Evolutionary conservation across 2,888 invertebrate genomes (phyloP), one percentile per base, ranked within the genome.

Genomic region (Octodonta nipae): DNA sequence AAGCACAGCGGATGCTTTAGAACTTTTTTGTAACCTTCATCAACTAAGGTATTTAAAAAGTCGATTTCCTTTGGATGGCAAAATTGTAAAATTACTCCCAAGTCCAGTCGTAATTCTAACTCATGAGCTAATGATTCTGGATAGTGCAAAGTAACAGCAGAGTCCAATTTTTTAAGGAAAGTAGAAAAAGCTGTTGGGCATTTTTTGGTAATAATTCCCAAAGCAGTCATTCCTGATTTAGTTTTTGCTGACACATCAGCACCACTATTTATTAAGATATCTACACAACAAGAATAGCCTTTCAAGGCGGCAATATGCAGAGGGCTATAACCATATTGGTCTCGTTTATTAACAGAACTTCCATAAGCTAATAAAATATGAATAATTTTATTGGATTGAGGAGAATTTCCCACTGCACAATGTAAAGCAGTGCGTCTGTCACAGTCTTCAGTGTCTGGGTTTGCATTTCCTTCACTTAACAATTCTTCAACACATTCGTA

Each of bases 21-120:
- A 15, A 88, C 79, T 55, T 85, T 83, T 51, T 87, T 87, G 54
- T 87, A 86, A 0, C 87, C 86, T 58, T 86, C 86, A 45, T 85
- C 84, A 1, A 88, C 82, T 43, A 88, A 82, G 0, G 84, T 85
- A 45, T 86, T 85, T 36, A 88, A 63, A 52, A 86, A 85, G 47
- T 82, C 81, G 31, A 86, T 85, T 60, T 88, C 87, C 3, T 83
- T 72, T 2, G 82, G 81, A 47, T 83, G 80, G 45, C 81, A 80
- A 54, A 84, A 82, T 50, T 85, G 84, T 26, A 86, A 56, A 35
- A 87, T 71, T 49, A 80, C 80, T 45, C 84, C 73, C 58, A 86
- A 86, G 58, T 86, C 85, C 35, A 86, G 65, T 52, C 84, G 75
- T 34, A 86, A 61, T 56, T 85, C 84, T 12, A 84, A 80, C 57